These are phyloP conservation scores for Macrophya alboannulata DNA, from an alignment of 2,888 invertebrate genomes.

Conservation along the genomic window DNA sequence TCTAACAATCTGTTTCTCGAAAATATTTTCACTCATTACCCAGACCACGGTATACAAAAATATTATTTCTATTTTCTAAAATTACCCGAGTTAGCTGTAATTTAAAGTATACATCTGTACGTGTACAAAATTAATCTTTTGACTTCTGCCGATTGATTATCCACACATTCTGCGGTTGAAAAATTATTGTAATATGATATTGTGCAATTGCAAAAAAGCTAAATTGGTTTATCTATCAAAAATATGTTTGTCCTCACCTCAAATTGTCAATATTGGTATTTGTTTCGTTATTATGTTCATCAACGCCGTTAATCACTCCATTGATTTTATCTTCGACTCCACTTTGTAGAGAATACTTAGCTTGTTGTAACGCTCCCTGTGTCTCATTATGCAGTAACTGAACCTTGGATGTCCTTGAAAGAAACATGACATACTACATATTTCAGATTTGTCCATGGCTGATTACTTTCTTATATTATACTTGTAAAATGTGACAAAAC, in stretches of 20 bases:
- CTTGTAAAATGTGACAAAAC: background rate
- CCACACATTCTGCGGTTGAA: background rate
- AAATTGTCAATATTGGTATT: constrained; percentile 79
- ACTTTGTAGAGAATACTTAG: constrained; percentile 80
- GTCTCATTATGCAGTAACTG: constrained; percentile 85
- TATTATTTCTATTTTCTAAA: background rate
- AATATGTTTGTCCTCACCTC: constrained; percentile 14
- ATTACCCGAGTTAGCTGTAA: background rate
- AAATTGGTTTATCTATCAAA: background rate
- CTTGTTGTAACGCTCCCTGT: constrained; percentile 82
- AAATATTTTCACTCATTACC: background rate
- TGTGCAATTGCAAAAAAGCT: background rate
- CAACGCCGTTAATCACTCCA: constrained; percentile 81
- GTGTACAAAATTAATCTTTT: background rate
- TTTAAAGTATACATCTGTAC: background rate
- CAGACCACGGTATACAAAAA: background rate
- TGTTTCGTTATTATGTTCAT: constrained; percentile 82
- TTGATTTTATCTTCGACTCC: constrained; percentile 77
- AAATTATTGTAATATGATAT: background rate
- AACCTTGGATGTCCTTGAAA: constrained; percentile 79
- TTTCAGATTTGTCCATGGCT: background rate
- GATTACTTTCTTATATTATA: constrained; percentile 4
- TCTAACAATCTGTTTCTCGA: background rate
- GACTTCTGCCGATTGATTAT: background rate
- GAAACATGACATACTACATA: background rate